phyloP scores from a whole-genome alignment of 2,888 invertebrate genomes.

The Clostera curtula region DNA sequence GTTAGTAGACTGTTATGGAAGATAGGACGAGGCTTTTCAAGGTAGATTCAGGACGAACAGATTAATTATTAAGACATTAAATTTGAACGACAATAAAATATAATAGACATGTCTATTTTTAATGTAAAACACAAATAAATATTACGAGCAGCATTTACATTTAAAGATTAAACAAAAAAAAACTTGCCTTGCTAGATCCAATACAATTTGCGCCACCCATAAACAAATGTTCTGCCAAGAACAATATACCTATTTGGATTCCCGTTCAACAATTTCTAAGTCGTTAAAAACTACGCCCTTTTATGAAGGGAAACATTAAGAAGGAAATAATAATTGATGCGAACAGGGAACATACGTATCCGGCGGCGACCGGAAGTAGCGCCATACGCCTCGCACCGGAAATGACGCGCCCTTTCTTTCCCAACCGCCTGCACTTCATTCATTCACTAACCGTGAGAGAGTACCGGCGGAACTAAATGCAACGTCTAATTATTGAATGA shows the following conservation, averaged over 20 bases:
- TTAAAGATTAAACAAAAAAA: too few relatives aligned
- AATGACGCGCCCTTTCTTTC: slow-evolving; percentile 67
- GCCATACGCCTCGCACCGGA: slow-evolving; percentile 61
- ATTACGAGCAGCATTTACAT: too few relatives aligned
- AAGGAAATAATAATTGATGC: slow-evolving; percentile 68
- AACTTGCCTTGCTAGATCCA: too few relatives aligned
- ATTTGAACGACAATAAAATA: too few relatives aligned
- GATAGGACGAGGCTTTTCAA: too few relatives aligned
- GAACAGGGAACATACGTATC: slow-evolving; percentile 60
- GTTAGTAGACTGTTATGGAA: too few relatives aligned
- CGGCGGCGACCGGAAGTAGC: slow-evolving; percentile 61
- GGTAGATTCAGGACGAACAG: too few relatives aligned
- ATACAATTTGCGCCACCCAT: background rate
- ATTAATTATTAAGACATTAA: too few relatives aligned
- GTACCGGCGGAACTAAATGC: slow-evolving; percentile 45
- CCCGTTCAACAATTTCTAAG: slow-evolving; percentile 12
- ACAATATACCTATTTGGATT: background rate
- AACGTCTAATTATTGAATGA: slow-evolving; percentile 59
- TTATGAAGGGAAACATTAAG: slow-evolving; percentile 54
- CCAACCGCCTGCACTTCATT: slow-evolving; percentile 45
- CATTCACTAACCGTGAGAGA: slow-evolving; percentile 64
- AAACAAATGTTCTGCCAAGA: background rate
- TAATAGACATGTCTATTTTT: too few relatives aligned
- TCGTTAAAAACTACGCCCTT: slow-evolving; percentile 29
- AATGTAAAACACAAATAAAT: too few relatives aligned